Conservation (phyloP, 2,113 vertebrate genomes). For the Pongo abelii region DNA sequence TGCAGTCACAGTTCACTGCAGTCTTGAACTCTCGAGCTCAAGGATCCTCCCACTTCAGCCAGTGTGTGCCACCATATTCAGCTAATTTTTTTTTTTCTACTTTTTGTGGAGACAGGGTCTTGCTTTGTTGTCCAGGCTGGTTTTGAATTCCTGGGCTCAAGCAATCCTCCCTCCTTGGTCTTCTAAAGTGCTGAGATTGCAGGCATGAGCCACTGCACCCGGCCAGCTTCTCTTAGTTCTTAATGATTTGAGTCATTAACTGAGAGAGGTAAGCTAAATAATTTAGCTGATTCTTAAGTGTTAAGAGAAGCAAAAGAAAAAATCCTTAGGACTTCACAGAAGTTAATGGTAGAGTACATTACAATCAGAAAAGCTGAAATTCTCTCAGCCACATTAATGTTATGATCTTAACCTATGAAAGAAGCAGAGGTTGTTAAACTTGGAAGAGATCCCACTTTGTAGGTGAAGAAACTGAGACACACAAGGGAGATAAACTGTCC, state of each 20-base stretch:
- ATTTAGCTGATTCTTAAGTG: conserved; percentile 19
- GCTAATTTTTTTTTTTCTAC: no score
- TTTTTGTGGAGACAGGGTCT: no score
- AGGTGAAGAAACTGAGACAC: neutral
- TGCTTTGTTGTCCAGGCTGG: no score
- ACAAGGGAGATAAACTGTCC: neutral
- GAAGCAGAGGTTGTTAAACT: neutral
- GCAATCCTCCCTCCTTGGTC: no score
- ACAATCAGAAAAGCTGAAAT: neutral
- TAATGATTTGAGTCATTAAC: conserved; percentile 36
- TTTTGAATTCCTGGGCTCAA: no score
- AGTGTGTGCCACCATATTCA: no score
- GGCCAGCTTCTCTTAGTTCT: neutral
- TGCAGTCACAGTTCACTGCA: no score
- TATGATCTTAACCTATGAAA: neutral
- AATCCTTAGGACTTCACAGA: neutral
- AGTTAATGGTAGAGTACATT: neutral
- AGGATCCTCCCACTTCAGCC: no score
- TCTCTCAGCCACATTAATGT: neutral
- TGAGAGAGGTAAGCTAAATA: conserved; percentile 11
- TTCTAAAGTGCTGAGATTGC: no score
- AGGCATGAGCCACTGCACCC: no score
- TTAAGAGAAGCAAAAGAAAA: neutral
- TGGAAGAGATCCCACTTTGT: neutral
- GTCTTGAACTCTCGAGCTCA: no score